Conservation (phyloP, 2,797 vertebrate species). For the Sebastes hopkinsi region DNA sequence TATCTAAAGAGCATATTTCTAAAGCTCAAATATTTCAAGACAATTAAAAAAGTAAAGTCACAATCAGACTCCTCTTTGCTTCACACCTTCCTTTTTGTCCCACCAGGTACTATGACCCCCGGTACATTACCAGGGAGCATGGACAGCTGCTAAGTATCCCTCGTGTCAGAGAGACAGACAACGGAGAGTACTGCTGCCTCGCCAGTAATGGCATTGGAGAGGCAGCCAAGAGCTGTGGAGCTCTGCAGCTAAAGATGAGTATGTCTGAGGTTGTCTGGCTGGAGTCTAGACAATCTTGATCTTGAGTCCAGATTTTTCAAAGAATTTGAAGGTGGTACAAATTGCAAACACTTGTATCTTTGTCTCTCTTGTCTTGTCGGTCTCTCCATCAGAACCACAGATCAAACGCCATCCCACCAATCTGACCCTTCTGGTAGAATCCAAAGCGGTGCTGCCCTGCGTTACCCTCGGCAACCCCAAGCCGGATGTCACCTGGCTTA, state of each 20-base stretch:
- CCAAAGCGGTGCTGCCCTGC: conserved; percentile 95
- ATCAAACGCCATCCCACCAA: conserved; percentile 94
- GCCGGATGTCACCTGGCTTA: conserved; percentile 95
- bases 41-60: neutral
- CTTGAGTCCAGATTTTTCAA: neutral
- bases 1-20: neutral
- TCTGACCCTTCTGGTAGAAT: conserved; percentile 90
- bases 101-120: conserved; percentile 90
- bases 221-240: conserved; percentile 93
- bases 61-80: neutral
- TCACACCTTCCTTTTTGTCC: neutral
- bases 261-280: conserved; percentile 66
- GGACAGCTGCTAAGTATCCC: conserved; percentile 94
- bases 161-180: conserved; percentile 91
- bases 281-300: neutral
- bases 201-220: conserved; percentile 91
- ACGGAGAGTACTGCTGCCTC: conserved; percentile 93
- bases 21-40: neutral
- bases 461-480: conserved; percentile 96
- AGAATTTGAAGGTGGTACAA: neutral
- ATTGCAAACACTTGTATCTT: neutral
- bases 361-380: neutral
- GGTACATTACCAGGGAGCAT: conserved; percentile 90
- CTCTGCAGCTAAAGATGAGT: conserved; percentile 99
- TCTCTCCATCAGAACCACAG: conserved; percentile 88